These are phyloP conservation scores for Amiota communis DNA, from an alignment of 2,888 invertebrate genomes.

Conservation along the genomic window DNA sequence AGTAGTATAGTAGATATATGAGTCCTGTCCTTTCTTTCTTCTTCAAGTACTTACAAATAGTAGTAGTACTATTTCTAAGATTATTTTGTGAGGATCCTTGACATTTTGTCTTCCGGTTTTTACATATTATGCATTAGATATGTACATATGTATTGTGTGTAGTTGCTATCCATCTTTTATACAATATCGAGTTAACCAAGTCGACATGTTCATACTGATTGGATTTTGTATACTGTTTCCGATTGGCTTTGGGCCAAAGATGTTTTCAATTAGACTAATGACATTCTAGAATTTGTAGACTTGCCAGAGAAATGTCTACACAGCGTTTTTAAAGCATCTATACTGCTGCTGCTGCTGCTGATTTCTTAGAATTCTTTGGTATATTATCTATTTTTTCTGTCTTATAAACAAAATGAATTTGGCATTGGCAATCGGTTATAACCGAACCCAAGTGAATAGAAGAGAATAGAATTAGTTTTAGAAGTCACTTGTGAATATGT, in stretches of 20 bases:
- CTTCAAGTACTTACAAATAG: too few species aligned
- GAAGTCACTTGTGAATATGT: slow-evolving; percentile 14
- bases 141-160: too few species aligned
- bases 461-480: background rate
- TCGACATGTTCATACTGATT: slow-evolving; percentile 17
- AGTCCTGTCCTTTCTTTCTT: too few species aligned
- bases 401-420: background rate
- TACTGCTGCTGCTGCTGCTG: background rate
- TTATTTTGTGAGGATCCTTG: background rate
- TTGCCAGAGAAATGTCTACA: slow-evolving; percentile 58
- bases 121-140: background rate
- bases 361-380: too few species aligned
- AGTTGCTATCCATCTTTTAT: too few species aligned
- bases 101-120: slow-evolving; percentile 4
- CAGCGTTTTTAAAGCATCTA: slow-evolving; percentile 20
- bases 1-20: too few species aligned
- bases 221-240: slow-evolving; percentile 22
- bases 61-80: too few species aligned
- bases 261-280: slow-evolving; percentile 65
- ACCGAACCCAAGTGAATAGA: background rate
- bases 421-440: slow-evolving; percentile 3
- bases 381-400: too few species aligned
- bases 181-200: too few species aligned
- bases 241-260: slow-evolving; percentile 59
- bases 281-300: slow-evolving; percentile 64